Evolutionary conservation across 1,140 invertebrate species (phyloP).

Genomic region (Panagrolaimus sp.): DNA sequence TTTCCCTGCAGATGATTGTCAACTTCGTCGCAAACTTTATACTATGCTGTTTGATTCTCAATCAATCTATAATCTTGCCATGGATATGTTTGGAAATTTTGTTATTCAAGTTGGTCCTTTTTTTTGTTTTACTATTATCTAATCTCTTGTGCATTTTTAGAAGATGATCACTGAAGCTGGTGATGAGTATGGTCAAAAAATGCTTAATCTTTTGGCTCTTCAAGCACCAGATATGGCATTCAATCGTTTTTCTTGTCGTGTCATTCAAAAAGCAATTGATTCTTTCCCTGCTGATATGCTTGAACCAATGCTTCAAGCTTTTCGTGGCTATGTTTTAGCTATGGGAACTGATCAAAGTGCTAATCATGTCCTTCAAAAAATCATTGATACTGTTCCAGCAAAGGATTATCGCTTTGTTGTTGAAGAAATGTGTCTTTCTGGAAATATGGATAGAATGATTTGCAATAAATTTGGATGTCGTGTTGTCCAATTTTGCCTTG

Average conservation of each 20-base stretch:
- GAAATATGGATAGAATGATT: conserved; percentile 11
- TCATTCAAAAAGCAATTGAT: conserved; percentile 21
- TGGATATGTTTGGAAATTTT: conserved; percentile 9
- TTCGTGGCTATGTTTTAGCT: not conserved
- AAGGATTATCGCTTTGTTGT: not conserved
- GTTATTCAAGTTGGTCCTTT: not conserved
- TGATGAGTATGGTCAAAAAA: not conserved
- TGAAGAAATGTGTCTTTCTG: not conserved
- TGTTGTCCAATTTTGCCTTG: conserved; percentile 27
- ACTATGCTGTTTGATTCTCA: not conserved
- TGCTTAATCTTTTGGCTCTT: not conserved
- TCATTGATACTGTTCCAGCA: not conserved
- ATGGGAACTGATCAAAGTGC: conserved; percentile 6
- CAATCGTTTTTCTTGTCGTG: not conserved
- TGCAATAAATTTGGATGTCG: conserved; percentile 34
- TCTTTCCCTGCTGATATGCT: not conserved
- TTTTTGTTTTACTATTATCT: not conserved
- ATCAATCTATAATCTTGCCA: conserved; percentile 5
- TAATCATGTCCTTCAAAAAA: conserved; percentile 13
- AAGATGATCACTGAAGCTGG: conserved; percentile 5
- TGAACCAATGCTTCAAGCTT: conserved; percentile 1
- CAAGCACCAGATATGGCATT: conserved; percentile 6
- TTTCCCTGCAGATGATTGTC: not conserved
- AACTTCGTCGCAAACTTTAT: not conserved
- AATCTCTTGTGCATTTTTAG: not conserved